These are phyloP conservation scores for Phytoseiulus persimilis DNA, from an alignment of 2,888 invertebrate genomes.

Conservation along the genomic window DNA sequence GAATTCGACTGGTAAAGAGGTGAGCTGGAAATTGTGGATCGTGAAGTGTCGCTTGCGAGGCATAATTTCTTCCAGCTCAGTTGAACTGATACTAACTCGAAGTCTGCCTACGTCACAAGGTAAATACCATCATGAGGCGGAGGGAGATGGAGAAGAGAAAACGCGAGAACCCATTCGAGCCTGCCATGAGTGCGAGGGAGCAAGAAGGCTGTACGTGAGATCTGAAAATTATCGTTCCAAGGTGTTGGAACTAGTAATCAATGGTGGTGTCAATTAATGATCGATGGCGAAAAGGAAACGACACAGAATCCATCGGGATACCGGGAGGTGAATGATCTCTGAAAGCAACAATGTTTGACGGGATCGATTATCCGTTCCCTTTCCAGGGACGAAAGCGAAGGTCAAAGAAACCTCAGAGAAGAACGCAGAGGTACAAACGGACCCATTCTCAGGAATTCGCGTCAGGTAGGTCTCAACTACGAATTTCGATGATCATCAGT, in stretches of 20 bases:
- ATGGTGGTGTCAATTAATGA: background rate
- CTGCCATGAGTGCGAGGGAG: conserved; percentile 9
- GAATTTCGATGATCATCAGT: background rate
- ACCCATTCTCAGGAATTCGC: conserved; percentile 20
- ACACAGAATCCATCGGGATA: no score
- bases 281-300: no score
- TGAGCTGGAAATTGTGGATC: no score
- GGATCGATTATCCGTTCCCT: background rate
- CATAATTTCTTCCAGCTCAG: no score
- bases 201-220: conserved; percentile 8
- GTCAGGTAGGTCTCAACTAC: background rate
- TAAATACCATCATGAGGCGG: background rate
- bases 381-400: conserved; percentile 9
- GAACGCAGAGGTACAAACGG: background rate
- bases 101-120: background rate
- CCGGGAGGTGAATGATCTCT: no score
- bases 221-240: background rate
- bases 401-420: background rate
- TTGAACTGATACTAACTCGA: no score
- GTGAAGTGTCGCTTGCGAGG: no score
- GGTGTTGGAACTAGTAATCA: no score
- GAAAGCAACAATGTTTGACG: background rate
- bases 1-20: conserved; percentile 11
- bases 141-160: background rate
- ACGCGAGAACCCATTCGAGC: conserved; percentile 18